These are phyloP conservation scores for Otus sunia DNA, from an alignment of 2,113 vertebrate species.

Conservation along the genomic window DNA sequence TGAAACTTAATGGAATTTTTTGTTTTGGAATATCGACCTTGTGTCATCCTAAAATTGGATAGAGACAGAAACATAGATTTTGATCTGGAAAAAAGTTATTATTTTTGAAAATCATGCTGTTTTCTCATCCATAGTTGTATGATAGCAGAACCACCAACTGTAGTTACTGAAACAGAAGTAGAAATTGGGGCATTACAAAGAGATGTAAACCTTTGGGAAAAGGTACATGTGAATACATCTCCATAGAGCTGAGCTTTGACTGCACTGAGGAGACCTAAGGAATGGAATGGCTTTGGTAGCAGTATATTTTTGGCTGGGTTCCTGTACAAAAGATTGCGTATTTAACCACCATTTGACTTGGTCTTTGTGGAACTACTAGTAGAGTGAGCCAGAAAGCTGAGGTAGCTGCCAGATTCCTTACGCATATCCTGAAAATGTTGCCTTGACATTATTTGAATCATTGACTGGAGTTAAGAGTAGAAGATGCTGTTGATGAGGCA, in stretches of 20 bases:
- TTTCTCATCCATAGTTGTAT: not conserved
- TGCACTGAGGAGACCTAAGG: not conserved
- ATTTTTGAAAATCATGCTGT: not conserved
- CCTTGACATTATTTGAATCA: conserved; percentile 24
- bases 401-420: not conserved
- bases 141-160: not conserved
- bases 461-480: not conserved
- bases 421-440: conserved; percentile 14
- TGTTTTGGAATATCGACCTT: conserved; percentile 1
- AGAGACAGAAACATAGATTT: not conserved
- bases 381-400: not conserved
- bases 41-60: not conserved
- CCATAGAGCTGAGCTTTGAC: not conserved
- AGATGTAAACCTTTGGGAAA: not conserved
- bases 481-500: conserved; percentile 17
- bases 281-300: not conserved
- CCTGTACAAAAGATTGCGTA: not conserved
- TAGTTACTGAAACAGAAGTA: not conserved
- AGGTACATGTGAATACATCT: not conserved
- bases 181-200: not conserved
- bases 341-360: not conserved
- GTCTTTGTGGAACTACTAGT: not conserved
- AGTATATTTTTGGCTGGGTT: not conserved
- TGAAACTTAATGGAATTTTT: not conserved
- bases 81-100: not conserved